phyloP scores from a whole-genome alignment of 2,113 vertebrate species.

The Tetrao urogallus region DNA sequence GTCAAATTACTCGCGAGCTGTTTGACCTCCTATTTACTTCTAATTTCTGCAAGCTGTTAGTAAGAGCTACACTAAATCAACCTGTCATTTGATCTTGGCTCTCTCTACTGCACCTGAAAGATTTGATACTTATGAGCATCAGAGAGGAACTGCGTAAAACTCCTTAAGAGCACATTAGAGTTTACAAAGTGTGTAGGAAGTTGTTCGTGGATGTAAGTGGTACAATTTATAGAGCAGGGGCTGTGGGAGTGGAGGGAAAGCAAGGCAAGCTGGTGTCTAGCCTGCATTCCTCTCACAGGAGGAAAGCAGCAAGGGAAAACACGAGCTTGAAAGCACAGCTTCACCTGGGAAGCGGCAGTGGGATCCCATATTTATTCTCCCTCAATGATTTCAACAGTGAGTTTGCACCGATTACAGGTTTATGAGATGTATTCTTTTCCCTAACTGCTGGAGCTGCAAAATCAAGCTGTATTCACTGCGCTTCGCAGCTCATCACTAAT shows the following conservation, averaged over 20 bases:
- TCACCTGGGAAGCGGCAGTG: background rate
- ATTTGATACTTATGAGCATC: constrained; percentile 52
- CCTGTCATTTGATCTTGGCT: constrained; percentile 67
- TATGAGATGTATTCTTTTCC: background rate
- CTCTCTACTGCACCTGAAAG: constrained; percentile 13
- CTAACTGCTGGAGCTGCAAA: constrained; percentile 54
- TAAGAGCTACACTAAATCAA: constrained; percentile 73
- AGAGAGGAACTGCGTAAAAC: constrained; percentile 31
- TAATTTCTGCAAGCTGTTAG: constrained; percentile 74
- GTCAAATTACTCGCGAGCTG: constrained; percentile 66
- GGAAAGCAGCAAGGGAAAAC: background rate
- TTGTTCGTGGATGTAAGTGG: background rate
- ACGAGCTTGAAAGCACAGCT: background rate
- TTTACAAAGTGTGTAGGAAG: constrained; percentile 13
- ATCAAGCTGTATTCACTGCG: constrained; percentile 64
- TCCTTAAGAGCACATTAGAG: background rate
- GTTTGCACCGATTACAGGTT: background rate
- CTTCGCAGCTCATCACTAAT: constrained; percentile 48
- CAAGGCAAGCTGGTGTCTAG: background rate
- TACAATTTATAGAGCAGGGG: background rate
- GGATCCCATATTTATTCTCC: background rate
- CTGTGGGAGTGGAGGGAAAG: background rate
- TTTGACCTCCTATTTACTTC: constrained; percentile 77
- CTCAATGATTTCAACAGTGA: background rate
- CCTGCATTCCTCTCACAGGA: background rate